These are phyloP conservation scores for Leucophora obtusa DNA, from an alignment of 2,888 invertebrate species.

Conservation along the genomic window DNA sequence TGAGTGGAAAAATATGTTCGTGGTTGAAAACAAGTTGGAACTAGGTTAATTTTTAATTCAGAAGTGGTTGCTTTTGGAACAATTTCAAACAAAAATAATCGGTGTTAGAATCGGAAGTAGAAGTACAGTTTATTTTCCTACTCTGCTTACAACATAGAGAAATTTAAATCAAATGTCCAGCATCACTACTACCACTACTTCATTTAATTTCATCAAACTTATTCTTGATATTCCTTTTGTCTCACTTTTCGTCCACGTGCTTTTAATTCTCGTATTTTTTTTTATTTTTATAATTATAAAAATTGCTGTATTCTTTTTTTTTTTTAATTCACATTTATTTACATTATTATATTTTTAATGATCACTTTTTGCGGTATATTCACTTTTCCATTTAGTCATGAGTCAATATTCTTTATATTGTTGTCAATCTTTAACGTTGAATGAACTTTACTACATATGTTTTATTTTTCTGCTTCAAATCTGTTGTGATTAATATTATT, in stretches of 20 bases:
- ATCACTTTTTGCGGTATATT: constrained; percentile 2
- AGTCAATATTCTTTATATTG: neutral
- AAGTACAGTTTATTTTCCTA: too few relatives aligned
- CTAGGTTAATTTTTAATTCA: too few relatives aligned
- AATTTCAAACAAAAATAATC: too few relatives aligned
- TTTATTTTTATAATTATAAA: neutral
- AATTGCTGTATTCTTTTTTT: neutral
- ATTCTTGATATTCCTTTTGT: neutral
- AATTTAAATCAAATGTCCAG: too few relatives aligned
- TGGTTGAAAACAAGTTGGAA: too few relatives aligned
- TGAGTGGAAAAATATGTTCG: too few relatives aligned
- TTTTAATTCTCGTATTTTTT: neutral
- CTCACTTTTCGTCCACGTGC: neutral
- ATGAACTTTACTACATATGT: constrained; percentile 18
- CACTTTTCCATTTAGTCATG: neutral
- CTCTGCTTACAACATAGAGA: too few relatives aligned
- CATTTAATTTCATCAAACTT: neutral
- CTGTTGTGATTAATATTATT: constrained; percentile 25
- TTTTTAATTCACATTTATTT: neutral
- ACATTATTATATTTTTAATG: neutral
- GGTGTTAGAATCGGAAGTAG: too few relatives aligned
- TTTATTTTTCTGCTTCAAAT: constrained; percentile 1
- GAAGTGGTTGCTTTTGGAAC: too few relatives aligned
- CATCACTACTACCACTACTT: too few relatives aligned
- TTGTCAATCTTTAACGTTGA: constrained; percentile 29